phyloP scores from a whole-genome alignment of 2,797 vertebrate genomes.

The Cynopterus sphinx region DNA sequence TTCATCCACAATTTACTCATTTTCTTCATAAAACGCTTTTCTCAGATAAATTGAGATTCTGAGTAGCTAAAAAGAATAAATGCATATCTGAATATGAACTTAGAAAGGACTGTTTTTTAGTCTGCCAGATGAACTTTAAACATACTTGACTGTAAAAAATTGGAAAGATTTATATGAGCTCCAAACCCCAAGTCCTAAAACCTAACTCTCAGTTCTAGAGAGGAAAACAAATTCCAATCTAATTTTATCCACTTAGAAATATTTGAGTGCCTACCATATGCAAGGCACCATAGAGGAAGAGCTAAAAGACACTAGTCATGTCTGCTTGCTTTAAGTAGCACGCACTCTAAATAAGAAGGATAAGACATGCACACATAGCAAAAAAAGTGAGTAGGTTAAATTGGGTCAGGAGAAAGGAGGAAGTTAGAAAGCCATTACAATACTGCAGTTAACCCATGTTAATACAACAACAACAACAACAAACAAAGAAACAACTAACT shows the following conservation, averaged over 20 bases:
- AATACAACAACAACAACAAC: not conserved
- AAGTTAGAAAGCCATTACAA: slow-evolving; percentile 5
- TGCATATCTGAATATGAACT: slow-evolving; percentile 14
- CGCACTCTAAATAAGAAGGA: not conserved
- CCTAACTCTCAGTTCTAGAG: slow-evolving; percentile 7
- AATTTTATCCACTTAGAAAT: not conserved
- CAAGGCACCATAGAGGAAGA: not conserved
- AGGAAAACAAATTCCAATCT: not conserved
- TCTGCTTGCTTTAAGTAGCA: not conserved
- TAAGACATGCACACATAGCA: not conserved
- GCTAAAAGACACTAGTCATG: not conserved
- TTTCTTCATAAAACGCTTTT: slow-evolving; percentile 37
- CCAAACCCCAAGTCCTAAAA: not conserved
- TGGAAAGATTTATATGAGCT: not conserved
- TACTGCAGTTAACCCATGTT: not conserved
- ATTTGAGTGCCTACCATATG: not conserved
- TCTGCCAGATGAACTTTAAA: not conserved
- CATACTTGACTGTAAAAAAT: slow-evolving; percentile 23
- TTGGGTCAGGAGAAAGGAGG: slow-evolving; percentile 1
- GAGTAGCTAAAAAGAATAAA: not conserved
- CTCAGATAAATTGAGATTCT: slow-evolving; percentile 41
- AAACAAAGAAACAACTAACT: not conserved
- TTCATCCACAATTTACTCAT: not conserved
- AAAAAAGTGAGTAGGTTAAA: not conserved
- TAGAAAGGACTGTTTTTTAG: not conserved